Evolutionary conservation across 2,888 invertebrate species (phyloP), one percentile per base, ranked within the genome.

Genomic region (Oscheius sp.): DNA sequence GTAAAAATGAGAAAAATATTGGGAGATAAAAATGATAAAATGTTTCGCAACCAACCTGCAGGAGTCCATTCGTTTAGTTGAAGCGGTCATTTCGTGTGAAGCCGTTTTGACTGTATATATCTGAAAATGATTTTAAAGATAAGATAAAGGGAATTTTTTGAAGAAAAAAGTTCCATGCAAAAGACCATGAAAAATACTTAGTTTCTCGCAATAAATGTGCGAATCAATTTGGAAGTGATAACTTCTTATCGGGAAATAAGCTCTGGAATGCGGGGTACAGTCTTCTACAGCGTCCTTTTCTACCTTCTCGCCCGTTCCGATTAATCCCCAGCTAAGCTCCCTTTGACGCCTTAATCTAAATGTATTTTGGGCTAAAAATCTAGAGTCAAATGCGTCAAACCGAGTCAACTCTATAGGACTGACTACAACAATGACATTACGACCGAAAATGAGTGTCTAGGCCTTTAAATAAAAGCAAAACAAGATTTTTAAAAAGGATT

Each of bases 211-310:
- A 55, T 34, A 34, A 20, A 10, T n/a, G 20, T 33, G 55, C n/a
- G 20, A 45, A 61, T 61, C 61, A 61, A 61, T 61, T 61, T 31
- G 25, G 29, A 27, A 61, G 31, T 61, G 61, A 61, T 61, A 61
- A 27, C 29, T 61, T 27, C 29, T 61, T 61, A 61, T 61, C 61
- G 31, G 45, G 45, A 45, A 61, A 61, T 61, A 45, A 61, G 61
- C 61, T 61, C 61, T 42, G 61, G 61, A 61, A 61, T 61, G 61
- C 61, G 29, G 61, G n/a, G 61, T 42, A 39, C 61, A 45, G 45
- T 61, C 61, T 42, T 29, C 12, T 31, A 29, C 27, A 34, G 45
- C 61, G 27, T 42, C 61, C 20, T 55, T 33, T 61, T n/a, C 17
- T 25, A 45, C 15, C 31, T 45, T 15, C 29, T 42, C 42, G 45